These are phyloP conservation scores for Hystrix cristata DNA, from an alignment of 2,113 vertebrate genomes.

Conservation along the genomic window DNA sequence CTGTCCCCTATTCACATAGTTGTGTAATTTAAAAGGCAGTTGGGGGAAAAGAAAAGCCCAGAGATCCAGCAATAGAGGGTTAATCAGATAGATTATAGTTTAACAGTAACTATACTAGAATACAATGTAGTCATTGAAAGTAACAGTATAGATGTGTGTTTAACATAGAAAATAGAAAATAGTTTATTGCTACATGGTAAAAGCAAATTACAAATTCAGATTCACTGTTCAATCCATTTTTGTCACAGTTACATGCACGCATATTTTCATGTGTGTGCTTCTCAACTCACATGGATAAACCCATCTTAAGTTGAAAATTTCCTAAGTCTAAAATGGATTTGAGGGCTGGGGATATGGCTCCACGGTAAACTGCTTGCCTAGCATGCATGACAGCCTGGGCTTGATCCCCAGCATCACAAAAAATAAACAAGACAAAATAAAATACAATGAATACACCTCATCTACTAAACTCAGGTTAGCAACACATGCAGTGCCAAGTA, in stretches of 20 bases:
- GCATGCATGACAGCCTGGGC: neutral
- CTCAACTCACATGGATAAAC: neutral
- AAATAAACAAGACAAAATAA: neutral
- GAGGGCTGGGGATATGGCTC: neutral
- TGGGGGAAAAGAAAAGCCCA: accelerated
- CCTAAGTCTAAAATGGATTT: neutral
- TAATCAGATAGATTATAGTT: neutral
- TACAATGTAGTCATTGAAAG: neutral
- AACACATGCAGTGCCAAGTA: too few relatives aligned
- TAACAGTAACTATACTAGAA: neutral
- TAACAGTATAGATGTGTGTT: neutral
- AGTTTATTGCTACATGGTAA: neutral
- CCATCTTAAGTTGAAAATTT: neutral
- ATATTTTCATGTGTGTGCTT: neutral
- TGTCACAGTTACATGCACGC: neutral
- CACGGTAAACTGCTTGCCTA: neutral
- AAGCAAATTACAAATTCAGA: neutral
- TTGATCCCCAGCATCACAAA: neutral
- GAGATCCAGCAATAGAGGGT: neutral
- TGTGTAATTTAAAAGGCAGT: neutral
- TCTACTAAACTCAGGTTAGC: neutral
- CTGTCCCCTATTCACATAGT: neutral
- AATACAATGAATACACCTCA: neutral
- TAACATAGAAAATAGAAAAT: neutral
- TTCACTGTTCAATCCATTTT: neutral